Evolutionary conservation across 1,140 invertebrate genomes (phyloP), one percentile per base, ranked within the genome.

Genomic region (Contarinia nasturtii): DNA sequence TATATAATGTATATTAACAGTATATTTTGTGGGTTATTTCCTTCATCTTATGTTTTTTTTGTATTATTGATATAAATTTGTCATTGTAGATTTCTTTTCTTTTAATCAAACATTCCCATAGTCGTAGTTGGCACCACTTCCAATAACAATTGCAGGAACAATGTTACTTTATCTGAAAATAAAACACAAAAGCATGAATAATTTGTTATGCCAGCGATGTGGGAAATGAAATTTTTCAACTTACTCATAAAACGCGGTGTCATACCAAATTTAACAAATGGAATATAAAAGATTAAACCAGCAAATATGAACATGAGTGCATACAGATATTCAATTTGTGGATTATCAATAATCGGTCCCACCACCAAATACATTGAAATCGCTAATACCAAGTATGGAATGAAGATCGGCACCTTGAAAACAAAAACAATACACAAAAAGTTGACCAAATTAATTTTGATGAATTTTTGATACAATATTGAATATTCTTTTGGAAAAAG

Each of bases 351-450:
- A 50, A 96, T 94, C 11, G 92, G 92, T 21, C 84, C 89, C 47
- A 92, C 75, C 53, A 95, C 86, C 63, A 96, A 74, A 72, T 92
- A 94, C 49, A 84, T 63, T 22, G 91, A 91, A 55, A 92, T 82
- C 45, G 86, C 65, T 61, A 93, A 70, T 55, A 94, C 87, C 55
- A 92, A 63, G 55, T 86, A 69, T 45, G 91, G 90, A 71, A 94
- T 89, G 58, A 90, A 69, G 56, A 95, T 77, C 51, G 88, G 88
- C 61, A 94, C 87, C 82, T 86, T 45, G 18, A 15, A 45, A 45
- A 18, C 7, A 11, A 43, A 21, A 43, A 43, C 15, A 38, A n/a
- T 7, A 5, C n/a, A n/a, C n/a, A n/a, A n/a, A n/a, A n/a, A n/a
- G n/a, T n/a, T n/a, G n/a, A n/a, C n/a, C n/a, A n/a, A n/a, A n/a